Evolutionary conservation across 2,888 invertebrate species (phyloP).

Genomic region (Melanophora roralis): DNA sequence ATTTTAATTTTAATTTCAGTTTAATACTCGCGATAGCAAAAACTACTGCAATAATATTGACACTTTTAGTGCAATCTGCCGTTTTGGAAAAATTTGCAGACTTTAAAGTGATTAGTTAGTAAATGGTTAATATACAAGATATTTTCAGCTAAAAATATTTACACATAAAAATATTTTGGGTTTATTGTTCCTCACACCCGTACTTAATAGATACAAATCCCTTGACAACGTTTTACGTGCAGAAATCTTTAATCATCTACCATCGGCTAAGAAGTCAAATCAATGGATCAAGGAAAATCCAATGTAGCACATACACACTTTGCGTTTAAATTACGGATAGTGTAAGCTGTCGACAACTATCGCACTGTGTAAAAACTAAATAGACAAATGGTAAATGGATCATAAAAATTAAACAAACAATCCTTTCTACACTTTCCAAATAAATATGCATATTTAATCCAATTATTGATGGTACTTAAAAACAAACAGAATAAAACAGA

Average conservation of each 20-base stretch:
- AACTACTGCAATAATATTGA: not conserved
- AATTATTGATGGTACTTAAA: slow-evolving; percentile 61
- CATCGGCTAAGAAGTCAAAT: slow-evolving; percentile 48
- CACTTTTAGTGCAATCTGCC: not conserved
- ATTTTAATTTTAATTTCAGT: too few species aligned
- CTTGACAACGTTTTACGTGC: not conserved
- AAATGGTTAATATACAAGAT: not conserved
- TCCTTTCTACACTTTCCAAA: slow-evolving; percentile 33
- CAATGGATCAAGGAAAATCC: not conserved
- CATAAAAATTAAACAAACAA: not conserved
- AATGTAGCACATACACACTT: not conserved
- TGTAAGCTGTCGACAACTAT: not conserved
- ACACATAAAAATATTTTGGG: slow-evolving; percentile 20
- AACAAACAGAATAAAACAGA: slow-evolving; percentile 29
- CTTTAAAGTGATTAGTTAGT: slow-evolving; percentile 15
- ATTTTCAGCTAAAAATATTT: slow-evolving; percentile 18
- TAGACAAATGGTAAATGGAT: slow-evolving; percentile 13
- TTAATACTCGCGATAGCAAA: too few species aligned
- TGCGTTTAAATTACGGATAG: not conserved
- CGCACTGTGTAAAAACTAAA: not conserved
- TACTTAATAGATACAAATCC: slow-evolving; percentile 10
- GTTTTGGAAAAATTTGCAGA: not conserved
- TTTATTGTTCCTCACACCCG: slow-evolving; percentile 37
- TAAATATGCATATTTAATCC: slow-evolving; percentile 57
- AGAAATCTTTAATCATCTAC: slow-evolving; percentile 30